Evolutionary conservation across 2,113 vertebrate genomes (phyloP), one percentile per base, ranked within the genome.

Genomic region (Heterotilapia buettikoferi): DNA sequence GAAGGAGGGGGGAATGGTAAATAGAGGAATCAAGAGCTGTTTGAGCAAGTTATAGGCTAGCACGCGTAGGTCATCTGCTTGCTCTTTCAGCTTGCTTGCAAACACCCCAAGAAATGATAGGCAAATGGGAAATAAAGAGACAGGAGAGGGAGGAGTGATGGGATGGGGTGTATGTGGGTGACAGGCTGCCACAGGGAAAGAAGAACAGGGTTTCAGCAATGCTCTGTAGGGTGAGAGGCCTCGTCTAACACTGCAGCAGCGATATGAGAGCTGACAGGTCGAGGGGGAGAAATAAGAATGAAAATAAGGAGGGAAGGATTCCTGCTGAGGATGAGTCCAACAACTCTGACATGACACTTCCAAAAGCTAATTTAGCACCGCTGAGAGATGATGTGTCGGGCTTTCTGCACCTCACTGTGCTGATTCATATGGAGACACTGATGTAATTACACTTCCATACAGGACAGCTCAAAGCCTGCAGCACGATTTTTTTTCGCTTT

Each of bases 341-440:
- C 93, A 93, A 93, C 93, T 93, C 78, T 83, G 87, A 95, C 92
- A 92, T 94, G 94, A 95, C 95, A 89, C 84, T 84, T 93, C 92
- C 88, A 90, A 96, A 95, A 96, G 93, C 94, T 96, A 95, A 96
- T 95, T 96, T 96, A 96, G 83, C 86, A 31, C 66, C 7, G 29
- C 88, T 93, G 93, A 92, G 86, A 94, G 92, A 94, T 87, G 90
- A 89, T 90, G 86, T 86, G 89, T 88, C 71, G 12, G 47, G 80
- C 33, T 84, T 79, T 84, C 50, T 83, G 82, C 87, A 53, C 92
- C 88, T 92, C 91, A 12, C 85, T 76, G 89, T 76, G 90, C 86
- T 33, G 85, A 85, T 56, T 82, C 59, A 3, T 81, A 82, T 52
- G 24, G 80, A 92, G 93, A 82, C 91, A 26, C 83, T 86, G 88